Conservation (phyloP, 2,888 invertebrate species). For the Ommatoiulus sabulosus region DNA sequence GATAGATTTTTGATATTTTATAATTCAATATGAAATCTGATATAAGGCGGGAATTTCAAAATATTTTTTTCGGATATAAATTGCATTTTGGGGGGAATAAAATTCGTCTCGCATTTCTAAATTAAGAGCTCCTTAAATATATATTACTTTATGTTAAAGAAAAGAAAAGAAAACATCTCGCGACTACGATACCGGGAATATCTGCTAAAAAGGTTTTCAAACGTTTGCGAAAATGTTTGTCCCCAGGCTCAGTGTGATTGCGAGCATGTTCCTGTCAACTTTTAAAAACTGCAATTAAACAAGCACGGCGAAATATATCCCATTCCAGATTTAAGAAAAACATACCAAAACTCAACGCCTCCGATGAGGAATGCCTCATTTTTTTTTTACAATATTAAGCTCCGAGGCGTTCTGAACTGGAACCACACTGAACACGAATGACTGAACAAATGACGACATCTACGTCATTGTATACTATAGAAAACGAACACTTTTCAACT, state of each 20-base stretch:
- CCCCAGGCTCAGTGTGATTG: background rate
- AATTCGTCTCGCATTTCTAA: background rate
- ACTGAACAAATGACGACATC: background rate
- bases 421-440: background rate
- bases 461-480: constrained; percentile 5
- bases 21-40: constrained; percentile 10
- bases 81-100: background rate
- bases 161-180: background rate
- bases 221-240: background rate
- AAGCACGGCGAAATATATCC: background rate
- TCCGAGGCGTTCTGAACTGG: background rate
- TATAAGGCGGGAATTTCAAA: constrained; percentile 8
- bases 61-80: background rate
- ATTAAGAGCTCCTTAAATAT: background rate
- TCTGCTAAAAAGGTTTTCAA: background rate
- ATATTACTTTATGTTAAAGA: background rate
- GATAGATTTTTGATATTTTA: constrained; percentile 3
- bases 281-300: background rate
- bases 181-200: background rate
- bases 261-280: background rate
- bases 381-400: background rate
- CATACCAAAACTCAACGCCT: constrained; percentile 2
- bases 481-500: background rate
- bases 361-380: background rate
- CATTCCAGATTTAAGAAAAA: background rate